phyloP scores from a whole-genome alignment of 1,140 invertebrate genomes.

The Drepana arcuata region DNA sequence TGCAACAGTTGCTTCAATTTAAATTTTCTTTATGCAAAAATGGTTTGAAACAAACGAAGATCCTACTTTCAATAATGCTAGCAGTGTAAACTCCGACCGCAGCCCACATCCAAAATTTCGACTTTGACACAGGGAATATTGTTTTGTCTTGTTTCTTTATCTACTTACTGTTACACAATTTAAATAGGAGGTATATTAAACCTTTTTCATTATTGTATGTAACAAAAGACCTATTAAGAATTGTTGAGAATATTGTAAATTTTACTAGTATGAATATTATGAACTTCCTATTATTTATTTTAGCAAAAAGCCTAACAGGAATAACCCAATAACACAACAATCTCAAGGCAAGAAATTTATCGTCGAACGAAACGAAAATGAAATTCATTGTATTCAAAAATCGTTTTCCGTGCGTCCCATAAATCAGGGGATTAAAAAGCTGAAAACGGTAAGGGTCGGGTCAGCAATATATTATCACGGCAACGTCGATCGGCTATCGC shows the following conservation, averaged over 20 bases:
- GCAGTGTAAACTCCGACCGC: too few species aligned
- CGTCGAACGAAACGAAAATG: slow-evolving; percentile 14
- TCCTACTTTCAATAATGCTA: too few species aligned
- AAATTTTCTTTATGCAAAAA: too few species aligned
- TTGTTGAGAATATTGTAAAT: neutral
- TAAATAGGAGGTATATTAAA: too few species aligned
- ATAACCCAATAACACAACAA: neutral
- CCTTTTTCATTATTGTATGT: too few species aligned
- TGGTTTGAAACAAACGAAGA: too few species aligned
- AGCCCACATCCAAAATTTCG: too few species aligned
- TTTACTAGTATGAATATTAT: neutral
- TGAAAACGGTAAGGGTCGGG: slow-evolving; percentile 28
- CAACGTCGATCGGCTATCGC: slow-evolving; percentile 20
- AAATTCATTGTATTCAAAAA: slow-evolving; percentile 31
- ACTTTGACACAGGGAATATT: too few species aligned
- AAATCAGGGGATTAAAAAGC: slow-evolving; percentile 41
- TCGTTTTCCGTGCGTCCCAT: slow-evolving; percentile 23
- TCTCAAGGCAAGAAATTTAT: slow-evolving; percentile 12
- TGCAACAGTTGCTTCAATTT: neutral
- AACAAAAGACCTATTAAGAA: neutral
- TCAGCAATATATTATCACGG: slow-evolving; percentile 34
- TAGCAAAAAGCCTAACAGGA: neutral
- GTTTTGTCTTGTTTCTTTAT: too few species aligned
- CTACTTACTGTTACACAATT: too few species aligned
- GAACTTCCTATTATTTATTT: neutral